phyloP scores from a whole-genome alignment of 2,797 vertebrate species.

The Falco peregrinus region DNA sequence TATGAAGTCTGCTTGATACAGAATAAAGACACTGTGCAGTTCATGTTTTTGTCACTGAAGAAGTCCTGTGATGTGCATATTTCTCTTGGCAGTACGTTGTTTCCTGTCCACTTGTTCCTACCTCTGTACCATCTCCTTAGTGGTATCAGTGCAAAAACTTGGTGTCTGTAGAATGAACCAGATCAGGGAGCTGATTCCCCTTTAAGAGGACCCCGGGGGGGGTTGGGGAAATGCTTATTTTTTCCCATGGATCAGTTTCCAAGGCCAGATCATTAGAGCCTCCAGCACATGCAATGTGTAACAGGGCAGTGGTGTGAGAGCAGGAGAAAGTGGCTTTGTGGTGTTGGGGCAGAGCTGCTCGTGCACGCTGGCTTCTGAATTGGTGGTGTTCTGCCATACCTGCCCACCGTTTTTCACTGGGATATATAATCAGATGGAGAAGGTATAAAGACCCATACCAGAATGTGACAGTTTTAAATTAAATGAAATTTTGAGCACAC shows the following conservation, averaged over 20 bases:
- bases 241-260: background rate
- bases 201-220: background rate
- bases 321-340: background rate
- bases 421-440: background rate
- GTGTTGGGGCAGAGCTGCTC: background rate
- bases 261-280: background rate
- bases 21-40: background rate
- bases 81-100: background rate
- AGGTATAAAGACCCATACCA: background rate
- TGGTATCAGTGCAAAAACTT: background rate
- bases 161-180: background rate
- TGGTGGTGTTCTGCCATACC: background rate
- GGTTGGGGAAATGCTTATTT: background rate
- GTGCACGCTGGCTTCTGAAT: fast-evolving
- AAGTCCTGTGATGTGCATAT: background rate
- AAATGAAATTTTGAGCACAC: background rate
- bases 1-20: background rate
- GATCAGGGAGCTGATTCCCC: background rate
- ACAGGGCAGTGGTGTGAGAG: background rate
- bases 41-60: background rate
- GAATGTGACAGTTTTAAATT: background rate
- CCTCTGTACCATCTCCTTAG: background rate
- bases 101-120: background rate
- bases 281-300: fast-evolving
- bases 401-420: background rate